Evolutionary conservation across 2,888 invertebrate species (phyloP), one percentile per base, ranked within the genome.

Genomic region (Villa cingulata): DNA sequence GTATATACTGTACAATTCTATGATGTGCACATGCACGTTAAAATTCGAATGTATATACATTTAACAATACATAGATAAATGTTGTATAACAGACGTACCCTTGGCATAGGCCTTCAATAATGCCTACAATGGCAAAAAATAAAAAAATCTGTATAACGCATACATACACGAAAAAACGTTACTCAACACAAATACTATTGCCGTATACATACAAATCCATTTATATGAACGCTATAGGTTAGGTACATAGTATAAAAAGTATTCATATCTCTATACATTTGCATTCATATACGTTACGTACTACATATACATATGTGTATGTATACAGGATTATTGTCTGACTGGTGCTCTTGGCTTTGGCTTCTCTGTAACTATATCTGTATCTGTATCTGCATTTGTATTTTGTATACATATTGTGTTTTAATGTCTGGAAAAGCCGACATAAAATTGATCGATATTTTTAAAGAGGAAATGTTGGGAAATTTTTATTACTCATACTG

Each of bases 71-170:
- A 23, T n/a, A n/a, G n/a, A n/a, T n/a, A 12, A 32, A 32, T 32
- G 12, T 12, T 32, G 29, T 32, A 32, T 32, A 32, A 32, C 29
- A 12, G 32, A 41, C 46, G 37, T 46, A 50, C 50, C 50, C 50
- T 50, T 50, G 50, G 50, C 50, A 50, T 50, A 50, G 50, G 50
- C 50, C 50, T 50, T 37, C 37, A 32, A 12, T 32, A 32, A 12
- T 32, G 29, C 29, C 29, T 32, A 12, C 12, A 32, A 32, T 32
- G 29, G 29, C 12, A 32, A 32, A 32, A 10, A 7, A 23, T 7
- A 6, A 23, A 6, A n/a, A 32, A 12, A 12, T 32, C 10, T 32
- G 29, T 32, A 32, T 32, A 32, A 12, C 12, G 3, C 12, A 29
- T n/a, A 12, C 7, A 29, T 29, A 29, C 12, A 32, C 2, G 12